These are phyloP conservation scores for Gnathonemus longibarbis DNA, from an alignment of 2,113 vertebrate genomes.

Conservation along the genomic window DNA sequence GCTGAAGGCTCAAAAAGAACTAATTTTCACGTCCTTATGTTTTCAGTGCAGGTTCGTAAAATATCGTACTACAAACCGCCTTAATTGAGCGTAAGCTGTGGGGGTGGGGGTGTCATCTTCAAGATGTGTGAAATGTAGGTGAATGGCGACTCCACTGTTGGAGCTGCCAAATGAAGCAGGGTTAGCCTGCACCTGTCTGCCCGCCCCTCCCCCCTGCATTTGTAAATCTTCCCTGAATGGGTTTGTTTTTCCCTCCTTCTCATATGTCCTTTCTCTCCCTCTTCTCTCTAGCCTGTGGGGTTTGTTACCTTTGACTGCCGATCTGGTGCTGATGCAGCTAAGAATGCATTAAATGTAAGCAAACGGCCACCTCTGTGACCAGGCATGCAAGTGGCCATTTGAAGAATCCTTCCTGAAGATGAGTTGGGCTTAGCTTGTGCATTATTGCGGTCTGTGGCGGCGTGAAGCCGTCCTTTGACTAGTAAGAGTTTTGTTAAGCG, in stretches of 20 bases:
- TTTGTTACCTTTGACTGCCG: conserved; percentile 6
- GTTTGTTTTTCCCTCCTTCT: conserved; percentile 30
- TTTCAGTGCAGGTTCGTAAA: too few relatives aligned
- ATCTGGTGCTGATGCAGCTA: not conserved
- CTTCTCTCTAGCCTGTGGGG: not conserved
- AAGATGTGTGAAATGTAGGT: too few relatives aligned
- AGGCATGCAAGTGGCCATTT: not conserved
- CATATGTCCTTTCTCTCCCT: conserved; percentile 34
- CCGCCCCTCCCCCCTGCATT: too few relatives aligned
- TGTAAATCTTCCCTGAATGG: conserved; percentile 25
- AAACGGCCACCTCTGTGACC: not conserved
- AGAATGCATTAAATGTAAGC: conserved; percentile 1
- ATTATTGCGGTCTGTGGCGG: not conserved
- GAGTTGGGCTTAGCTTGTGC: not conserved
- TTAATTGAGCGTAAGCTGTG: too few relatives aligned
- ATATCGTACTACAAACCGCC: too few relatives aligned
- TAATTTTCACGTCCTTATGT: too few relatives aligned
- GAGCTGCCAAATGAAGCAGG: not conserved
- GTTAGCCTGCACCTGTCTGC: conserved; percentile 24
- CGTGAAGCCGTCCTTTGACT: not conserved
- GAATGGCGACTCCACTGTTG: too few relatives aligned
- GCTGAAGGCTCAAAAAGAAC: too few relatives aligned
- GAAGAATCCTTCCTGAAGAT: not conserved
- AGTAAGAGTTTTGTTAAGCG: not conserved
- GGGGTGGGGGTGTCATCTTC: too few relatives aligned